A percentile compares a stretch with the other conserved stretches of the same genome.
Evolutionary conservation across 2,888 invertebrate genomes (phyloP).

Genomic region (Synergus japonicus): DNA sequence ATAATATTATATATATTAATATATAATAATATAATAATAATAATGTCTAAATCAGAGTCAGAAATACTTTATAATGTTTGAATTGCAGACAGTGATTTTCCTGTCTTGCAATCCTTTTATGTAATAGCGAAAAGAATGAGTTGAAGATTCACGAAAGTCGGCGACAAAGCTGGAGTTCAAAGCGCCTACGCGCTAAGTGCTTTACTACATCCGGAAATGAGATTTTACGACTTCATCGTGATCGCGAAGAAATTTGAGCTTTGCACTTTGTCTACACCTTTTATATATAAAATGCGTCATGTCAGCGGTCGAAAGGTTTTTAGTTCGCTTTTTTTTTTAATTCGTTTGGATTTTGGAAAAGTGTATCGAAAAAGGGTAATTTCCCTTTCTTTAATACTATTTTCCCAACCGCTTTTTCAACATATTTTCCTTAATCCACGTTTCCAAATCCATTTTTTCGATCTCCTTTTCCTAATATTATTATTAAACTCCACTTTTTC

Average conservation of each 20-base stretch:
- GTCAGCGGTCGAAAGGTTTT: too few species aligned
- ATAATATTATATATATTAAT: background rate
- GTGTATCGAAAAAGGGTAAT: too few species aligned
- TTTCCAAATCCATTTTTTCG: too few species aligned
- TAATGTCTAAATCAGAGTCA: background rate
- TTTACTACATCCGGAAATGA: slow-evolving; percentile 55
- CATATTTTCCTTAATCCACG: too few species aligned
- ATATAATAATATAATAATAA: too few species aligned
- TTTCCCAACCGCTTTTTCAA: too few species aligned
- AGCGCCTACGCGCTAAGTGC: slow-evolving; percentile 58
- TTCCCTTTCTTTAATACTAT: too few species aligned
- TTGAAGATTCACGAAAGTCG: background rate
- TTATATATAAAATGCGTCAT: background rate
- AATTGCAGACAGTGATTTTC: background rate
- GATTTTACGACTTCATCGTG: slow-evolving; percentile 56
- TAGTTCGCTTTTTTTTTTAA: too few species aligned
- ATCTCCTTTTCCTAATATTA: too few species aligned
- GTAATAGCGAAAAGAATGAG: background rate
- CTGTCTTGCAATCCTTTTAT: background rate
- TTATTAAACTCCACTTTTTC: too few species aligned
- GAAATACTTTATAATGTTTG: background rate
- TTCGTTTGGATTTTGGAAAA: too few species aligned
- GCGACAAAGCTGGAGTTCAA: slow-evolving; percentile 49
- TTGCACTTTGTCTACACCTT: background rate
- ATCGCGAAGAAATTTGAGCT: slow-evolving; percentile 48